These are phyloP conservation scores for Heliconius aoede DNA, from an alignment of 2,888 invertebrate species.

Conservation along the genomic window DNA sequence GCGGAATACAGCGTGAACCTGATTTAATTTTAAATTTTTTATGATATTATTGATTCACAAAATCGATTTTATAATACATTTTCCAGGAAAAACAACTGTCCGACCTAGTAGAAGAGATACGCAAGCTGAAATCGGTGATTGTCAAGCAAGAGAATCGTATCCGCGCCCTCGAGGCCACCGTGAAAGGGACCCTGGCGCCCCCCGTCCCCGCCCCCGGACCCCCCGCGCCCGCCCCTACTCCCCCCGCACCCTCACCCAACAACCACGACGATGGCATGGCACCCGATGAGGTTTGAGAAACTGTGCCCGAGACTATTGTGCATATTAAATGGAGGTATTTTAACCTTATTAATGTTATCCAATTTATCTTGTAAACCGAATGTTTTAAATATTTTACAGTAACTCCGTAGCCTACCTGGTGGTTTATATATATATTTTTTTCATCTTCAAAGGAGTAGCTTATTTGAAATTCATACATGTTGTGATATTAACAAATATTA, in stretches of 20 bases:
- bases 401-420: not conserved
- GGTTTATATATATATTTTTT: not conserved
- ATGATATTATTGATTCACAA: not conserved
- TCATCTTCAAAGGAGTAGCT: too few relatives aligned
- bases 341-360: not conserved
- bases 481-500: too few relatives aligned
- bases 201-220: conserved; percentile 58
- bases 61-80: not conserved
- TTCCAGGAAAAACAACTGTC: conserved; percentile 89
- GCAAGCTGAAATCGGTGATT: conserved; percentile 96
- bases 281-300: conserved; percentile 83
- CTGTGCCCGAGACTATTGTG: not conserved
- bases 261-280: conserved; percentile 77
- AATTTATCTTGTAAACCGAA: not conserved
- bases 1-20: too few relatives aligned
- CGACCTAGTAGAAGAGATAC: conserved; percentile 94
- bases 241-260: conserved; percentile 59
- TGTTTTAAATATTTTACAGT: not conserved
- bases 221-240: conserved; percentile 58
- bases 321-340: not conserved
- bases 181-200: conserved; percentile 58
- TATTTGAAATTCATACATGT: too few relatives aligned
- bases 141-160: conserved; percentile 96
- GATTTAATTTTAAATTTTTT: too few relatives aligned
- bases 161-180: conserved; percentile 88